A percentile compares a stretch with the other conserved stretches of the same genome.
phyloP scores from a whole-genome alignment of 2,888 invertebrate species.

The Podotricha telesiphe region DNA sequence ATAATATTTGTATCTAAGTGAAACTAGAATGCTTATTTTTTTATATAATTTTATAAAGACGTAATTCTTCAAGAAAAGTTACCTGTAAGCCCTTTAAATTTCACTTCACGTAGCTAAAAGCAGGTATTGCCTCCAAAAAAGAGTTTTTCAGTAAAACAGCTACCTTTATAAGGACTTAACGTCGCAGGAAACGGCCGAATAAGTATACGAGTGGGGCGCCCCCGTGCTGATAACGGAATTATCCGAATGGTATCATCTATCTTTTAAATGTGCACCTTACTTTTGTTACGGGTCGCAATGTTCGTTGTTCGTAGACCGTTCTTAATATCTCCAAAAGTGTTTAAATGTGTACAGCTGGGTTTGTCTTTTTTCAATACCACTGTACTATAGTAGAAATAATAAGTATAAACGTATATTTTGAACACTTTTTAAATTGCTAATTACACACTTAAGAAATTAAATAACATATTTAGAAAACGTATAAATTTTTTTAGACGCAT shows the following conservation, averaged over 20 bases:
- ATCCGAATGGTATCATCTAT: slow-evolving; percentile 86
- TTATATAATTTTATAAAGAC: neutral
- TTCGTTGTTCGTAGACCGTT: slow-evolving; percentile 38
- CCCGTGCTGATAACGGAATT: slow-evolving; percentile 86
- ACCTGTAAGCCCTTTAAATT: slow-evolving; percentile 14
- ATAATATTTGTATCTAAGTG: slow-evolving; percentile 42
- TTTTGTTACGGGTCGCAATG: slow-evolving; percentile 64
- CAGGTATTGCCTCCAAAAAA: slow-evolving; percentile 74
- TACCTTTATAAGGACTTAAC: slow-evolving; percentile 80
- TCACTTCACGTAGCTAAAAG: slow-evolving; percentile 48
- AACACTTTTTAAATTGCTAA: too few relatives aligned
- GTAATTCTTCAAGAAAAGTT: slow-evolving; percentile 3
- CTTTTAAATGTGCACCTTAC: slow-evolving; percentile 85
- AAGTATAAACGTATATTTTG: neutral
- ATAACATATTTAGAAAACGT: too few relatives aligned
- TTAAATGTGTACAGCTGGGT: slow-evolving; percentile 13
- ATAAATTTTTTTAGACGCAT: too few relatives aligned
- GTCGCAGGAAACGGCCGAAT: slow-evolving; percentile 77
- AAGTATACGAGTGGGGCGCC: slow-evolving; percentile 79
- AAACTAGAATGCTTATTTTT: neutral
- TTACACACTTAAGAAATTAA: too few relatives aligned
- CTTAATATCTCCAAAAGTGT: slow-evolving; percentile 35
- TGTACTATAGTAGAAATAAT: neutral
- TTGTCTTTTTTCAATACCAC: neutral
- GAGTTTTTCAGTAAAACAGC: slow-evolving; percentile 77